Evolutionary conservation across 2,797 vertebrate genomes (phyloP), one percentile per base, ranked within the genome.

Genomic region (Oreochromis mossambicus): DNA sequence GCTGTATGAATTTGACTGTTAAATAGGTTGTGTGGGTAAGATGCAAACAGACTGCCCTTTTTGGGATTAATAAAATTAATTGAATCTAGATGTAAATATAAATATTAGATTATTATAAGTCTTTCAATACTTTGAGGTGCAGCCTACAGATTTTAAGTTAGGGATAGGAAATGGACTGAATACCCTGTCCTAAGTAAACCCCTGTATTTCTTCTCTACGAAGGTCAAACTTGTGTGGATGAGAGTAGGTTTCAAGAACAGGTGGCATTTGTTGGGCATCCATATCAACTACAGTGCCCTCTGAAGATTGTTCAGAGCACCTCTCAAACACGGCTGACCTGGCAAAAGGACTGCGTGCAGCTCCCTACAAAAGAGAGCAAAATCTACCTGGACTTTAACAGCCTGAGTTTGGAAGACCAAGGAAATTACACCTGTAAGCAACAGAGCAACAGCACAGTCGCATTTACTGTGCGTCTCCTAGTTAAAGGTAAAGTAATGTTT

Each of bases 401-500:
- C 61, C 63, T 95, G 78, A 82, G 36, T 54, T 32, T 78, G 6
- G 34, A 90, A 38, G 89, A 94, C 79, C 82, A 88, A 50, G 95
- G 93, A 43, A 95, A 95, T 82, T 96, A 96, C 88, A 96, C 94
- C n/a, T 95, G 94, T 75, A 17, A 41, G 15, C 81, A 83, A 19
- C 63, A 83, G 26, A 81, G 70, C 32, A 92, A 93, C 84, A 51
- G 21, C 81, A 88, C 89, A 1, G 21, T 56, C 54, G 88, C 93
- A 1, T 94, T 87, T 84, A 95, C 94, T 12, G 91, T 94, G 61
- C 85, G 1, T 46, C 92, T 96, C 73, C 50, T 83, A 19, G 85
- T 95, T 70, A 92, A 93, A 54, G 92, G 95, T 95, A 61, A 75
- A 77, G 73, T 83, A 17, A 81, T 73, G 32, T 41, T 48, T 79